Base-by-base conservation (phyloP, 1,140 invertebrate genomes). In the Ridgeia piscesae region DNA sequence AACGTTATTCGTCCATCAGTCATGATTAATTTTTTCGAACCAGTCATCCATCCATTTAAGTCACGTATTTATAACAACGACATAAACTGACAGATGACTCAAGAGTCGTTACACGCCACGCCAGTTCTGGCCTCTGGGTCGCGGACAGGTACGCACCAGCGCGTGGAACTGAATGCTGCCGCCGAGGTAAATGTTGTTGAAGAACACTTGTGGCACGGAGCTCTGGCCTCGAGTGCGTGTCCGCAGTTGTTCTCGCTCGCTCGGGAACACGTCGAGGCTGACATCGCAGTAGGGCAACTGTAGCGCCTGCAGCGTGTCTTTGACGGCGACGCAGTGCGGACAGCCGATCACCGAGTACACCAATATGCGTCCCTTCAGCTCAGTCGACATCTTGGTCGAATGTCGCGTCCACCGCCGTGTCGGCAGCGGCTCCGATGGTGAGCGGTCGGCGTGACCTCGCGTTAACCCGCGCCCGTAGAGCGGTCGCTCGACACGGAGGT, bases 201-300 rank as follows among this genome's bases (percentile, higher is more conserved):
- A 95, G 92, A 95, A 96, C 17, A 96, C 95, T 93, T 96, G 95
- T 1, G 95, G 95, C 0, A 96, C 95, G 1, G 94, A 95, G 50
- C 92, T 94, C 92, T 93, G 95, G 8, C 94, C 94, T 21, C 27
- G 58, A 0, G 94, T 94, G 34, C 93, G 93, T 35, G 50, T 31
- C 50, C 93, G 92, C 58, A 96, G 77, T 14, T 94, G 92, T 33
- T 95, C 93, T 50, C 95, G 92, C 88, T 94, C 93, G 77, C 95
- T 94, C 1, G 95, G 95, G 90, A 92, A 95, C 17, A 93, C 88
- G 35, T 96, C 95, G 17, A 96, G 89, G 88, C 93, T 94, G 27
- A 96, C 93, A 90, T 95, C 95, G 17, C 92, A 94, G 91, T 94
- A 95, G 0, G 95, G 94, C 33, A 96, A 92, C 2, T 92, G 92